Conservation (phyloP, 1,140 invertebrate species). For the Listronotus oregonensis region DNA sequence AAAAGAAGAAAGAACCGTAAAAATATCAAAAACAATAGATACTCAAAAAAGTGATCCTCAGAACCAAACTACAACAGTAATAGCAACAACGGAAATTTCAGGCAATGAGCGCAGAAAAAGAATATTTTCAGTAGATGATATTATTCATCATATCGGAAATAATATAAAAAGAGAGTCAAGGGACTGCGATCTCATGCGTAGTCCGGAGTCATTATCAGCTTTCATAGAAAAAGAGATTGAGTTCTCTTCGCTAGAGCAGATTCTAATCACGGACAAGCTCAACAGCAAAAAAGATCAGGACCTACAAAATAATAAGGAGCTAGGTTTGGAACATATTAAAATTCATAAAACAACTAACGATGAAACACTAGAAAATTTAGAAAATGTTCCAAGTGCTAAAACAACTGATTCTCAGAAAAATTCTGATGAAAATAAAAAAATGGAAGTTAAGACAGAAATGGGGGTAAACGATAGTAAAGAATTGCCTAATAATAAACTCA, state of each 20-base stretch:
- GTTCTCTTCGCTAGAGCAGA: constrained; percentile 22
- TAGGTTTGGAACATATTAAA: not conserved
- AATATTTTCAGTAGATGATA: constrained; percentile 50
- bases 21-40: not conserved
- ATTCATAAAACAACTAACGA: no score
- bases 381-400: no score
- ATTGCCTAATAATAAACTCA: no score
- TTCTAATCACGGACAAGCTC: not conserved
- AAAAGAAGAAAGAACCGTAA: no score
- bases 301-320: not conserved
- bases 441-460: no score
- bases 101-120: constrained; percentile 22
- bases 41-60: not conserved
- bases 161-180: constrained; percentile 23
- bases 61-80: not conserved
- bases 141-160: constrained; percentile 44
- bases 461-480: no score
- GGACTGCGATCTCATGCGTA: not conserved
- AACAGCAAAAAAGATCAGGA: not conserved
- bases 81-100: not conserved
- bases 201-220: constrained; percentile 3
- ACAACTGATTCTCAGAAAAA: no score
- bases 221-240: constrained; percentile 31
- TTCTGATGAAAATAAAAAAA: no score
- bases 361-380: no score